phyloP scores from a whole-genome alignment of 2,113 vertebrate genomes.

The Daubentonia madagascariensis region DNA sequence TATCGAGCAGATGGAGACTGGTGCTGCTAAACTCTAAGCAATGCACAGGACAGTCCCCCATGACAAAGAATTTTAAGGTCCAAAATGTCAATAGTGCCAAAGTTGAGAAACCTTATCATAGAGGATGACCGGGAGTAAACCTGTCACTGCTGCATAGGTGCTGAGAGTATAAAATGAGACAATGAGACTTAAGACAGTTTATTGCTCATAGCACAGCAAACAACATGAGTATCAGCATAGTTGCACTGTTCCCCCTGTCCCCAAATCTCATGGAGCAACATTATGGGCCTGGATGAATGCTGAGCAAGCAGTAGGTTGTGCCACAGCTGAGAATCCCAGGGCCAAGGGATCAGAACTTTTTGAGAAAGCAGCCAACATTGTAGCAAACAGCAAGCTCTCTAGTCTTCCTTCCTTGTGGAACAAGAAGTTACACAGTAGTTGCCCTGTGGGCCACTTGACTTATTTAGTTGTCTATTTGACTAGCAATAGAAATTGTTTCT shows the following conservation, averaged over 20 bases:
- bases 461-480: not conserved
- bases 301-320: not conserved
- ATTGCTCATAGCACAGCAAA: not conserved
- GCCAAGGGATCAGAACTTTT: not conserved
- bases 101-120: not conserved
- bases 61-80: not conserved
- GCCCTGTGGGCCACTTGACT: not conserved
- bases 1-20: not conserved
- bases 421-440: not conserved
- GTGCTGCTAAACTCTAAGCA: accelerated
- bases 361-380: not conserved
- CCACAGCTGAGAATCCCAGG: not conserved
- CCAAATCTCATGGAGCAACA: not conserved
- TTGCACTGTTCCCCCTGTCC: accelerated
- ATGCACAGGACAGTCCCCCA: accelerated
- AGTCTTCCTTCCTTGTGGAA: accelerated
- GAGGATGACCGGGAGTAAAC: not conserved
- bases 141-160: not conserved
- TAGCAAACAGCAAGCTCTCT: not conserved
- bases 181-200: not conserved
- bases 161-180: not conserved
- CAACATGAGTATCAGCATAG: not conserved
- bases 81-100: not conserved
- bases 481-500: not conserved
- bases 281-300: not conserved